Evolutionary conservation across 2,888 invertebrate species (phyloP).

Genomic region (Euplexia lucipara): DNA sequence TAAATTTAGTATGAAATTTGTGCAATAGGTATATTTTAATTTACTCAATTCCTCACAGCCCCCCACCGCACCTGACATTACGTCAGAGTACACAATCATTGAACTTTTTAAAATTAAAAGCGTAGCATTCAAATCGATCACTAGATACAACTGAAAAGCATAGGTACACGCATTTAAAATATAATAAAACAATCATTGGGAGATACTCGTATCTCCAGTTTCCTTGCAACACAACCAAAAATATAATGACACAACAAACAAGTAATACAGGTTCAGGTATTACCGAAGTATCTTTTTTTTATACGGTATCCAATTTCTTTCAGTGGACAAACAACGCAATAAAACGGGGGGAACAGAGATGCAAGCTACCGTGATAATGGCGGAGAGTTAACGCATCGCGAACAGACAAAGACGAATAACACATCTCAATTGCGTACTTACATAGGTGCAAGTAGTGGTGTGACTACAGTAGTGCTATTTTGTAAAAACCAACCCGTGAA

Average conservation of each 20-base stretch:
- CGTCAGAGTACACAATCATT: background rate
- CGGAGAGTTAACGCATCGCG: slow-evolving; percentile 66
- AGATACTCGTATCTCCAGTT: slow-evolving; percentile 64
- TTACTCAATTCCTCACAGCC: too few relatives aligned
- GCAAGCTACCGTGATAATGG: slow-evolving; percentile 80
- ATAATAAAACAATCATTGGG: slow-evolving; percentile 49
- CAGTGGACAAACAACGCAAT: slow-evolving; percentile 77
- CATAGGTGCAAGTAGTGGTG: slow-evolving; percentile 58
- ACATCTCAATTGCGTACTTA: slow-evolving; percentile 63
- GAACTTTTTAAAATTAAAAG: slow-evolving; percentile 16
- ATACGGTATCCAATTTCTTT: slow-evolving; percentile 81
- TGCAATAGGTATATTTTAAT: too few relatives aligned
- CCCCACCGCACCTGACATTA: too few relatives aligned
- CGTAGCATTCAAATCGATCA: slow-evolving; percentile 23
- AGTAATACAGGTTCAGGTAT: slow-evolving; percentile 79
- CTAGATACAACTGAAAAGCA: slow-evolving; percentile 34
- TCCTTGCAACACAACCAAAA: slow-evolving; percentile 66
- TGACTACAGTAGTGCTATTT: too few relatives aligned
- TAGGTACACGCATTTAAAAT: slow-evolving; percentile 41
- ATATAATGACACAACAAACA: slow-evolving; percentile 74
- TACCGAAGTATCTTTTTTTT: slow-evolving; percentile 78
- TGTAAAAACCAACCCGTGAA: too few relatives aligned
- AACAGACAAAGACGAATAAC: slow-evolving; percentile 69
- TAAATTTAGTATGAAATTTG: too few relatives aligned
- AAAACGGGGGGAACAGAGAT: slow-evolving; percentile 69